Evolutionary conservation across 2,888 invertebrate species (phyloP).

Genomic region (Griposia aprilina): DNA sequence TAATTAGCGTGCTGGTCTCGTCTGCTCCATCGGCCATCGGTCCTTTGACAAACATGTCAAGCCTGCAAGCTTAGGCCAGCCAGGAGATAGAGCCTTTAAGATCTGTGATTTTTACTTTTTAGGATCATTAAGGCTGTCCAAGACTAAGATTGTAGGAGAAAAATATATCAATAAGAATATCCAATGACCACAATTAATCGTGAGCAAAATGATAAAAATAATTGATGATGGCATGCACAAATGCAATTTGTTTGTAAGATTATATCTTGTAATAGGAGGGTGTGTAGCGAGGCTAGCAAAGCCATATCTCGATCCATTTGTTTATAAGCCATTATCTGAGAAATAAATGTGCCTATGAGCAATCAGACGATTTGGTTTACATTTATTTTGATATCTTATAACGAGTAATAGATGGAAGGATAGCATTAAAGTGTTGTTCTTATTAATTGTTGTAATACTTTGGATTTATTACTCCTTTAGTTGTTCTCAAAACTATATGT

Average conservation of each 20-base stretch:
- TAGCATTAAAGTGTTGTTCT: conserved; percentile 2
- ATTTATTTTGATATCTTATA: conserved; percentile 54
- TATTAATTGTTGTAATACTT: conserved; percentile 2
- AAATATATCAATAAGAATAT: conserved; percentile 59
- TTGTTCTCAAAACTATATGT: not conserved
- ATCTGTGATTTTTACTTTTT: conserved; percentile 26
- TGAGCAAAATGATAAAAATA: conserved; percentile 72
- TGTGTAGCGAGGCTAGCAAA: conserved; percentile 56
- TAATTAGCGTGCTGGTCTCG: too few species aligned
- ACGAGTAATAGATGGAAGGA: conserved; percentile 19
- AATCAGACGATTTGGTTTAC: conserved; percentile 57
- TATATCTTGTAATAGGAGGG: conserved; percentile 72
- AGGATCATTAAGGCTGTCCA: not conserved
- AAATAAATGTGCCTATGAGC: conserved; percentile 68
- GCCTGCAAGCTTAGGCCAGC: too few species aligned
- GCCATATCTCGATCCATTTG: conserved; percentile 76
- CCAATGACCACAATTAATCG: conserved; percentile 70
- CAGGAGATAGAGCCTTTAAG: not conserved
- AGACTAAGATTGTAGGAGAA: conserved; percentile 40
- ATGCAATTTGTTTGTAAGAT: conserved; percentile 79
- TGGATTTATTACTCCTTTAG: not conserved
- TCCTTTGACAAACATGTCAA: too few species aligned
- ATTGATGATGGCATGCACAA: conserved; percentile 73
- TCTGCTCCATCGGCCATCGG: too few species aligned
- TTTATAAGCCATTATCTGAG: conserved; percentile 70